Base-by-base conservation (phyloP, 2,888 invertebrate species). In the Philereme transversata region DNA sequence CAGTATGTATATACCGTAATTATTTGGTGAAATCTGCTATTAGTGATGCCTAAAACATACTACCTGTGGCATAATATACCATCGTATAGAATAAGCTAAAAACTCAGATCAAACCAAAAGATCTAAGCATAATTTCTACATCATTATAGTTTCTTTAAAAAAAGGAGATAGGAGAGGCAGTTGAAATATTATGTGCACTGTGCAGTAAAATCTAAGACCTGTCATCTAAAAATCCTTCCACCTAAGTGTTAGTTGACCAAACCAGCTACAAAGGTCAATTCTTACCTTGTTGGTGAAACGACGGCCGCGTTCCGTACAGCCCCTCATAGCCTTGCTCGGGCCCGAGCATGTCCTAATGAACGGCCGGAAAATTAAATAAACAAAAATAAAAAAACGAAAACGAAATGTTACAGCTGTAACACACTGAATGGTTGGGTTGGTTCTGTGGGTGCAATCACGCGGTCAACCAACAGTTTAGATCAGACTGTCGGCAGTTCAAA, bases 321-420 rank as follows among this genome's bases (percentile, higher is more conserved):
- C 97, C 97, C 87, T 98, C 98, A 93, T 97, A 98, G 82, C 97
- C 96, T 93, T 97, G 97, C 88, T 98, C 98, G 79, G 97, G 96
- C 83, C 96, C 96, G 90, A 97, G 95, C 95, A 97, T 97, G 90
- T 97, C 98, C 97, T 97, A 95, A 63, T 85, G 78, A 88, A 87
- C 71, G 79, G 81, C 82, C 81, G 77, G 75, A 65, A 75, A 79
- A 81, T 76, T 71, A 63, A 75, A 74, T 67, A 46, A 64, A 72
- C 56, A 69, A 54, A 75, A 76, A 75, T 64, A 76, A 71, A 69
- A 75, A 76, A 75, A 72, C 44, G 4, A 45, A 61, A 70, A 66
- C 70, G 5, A 46, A 51, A 51, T 47, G 55, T 50, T 50, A 33
- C 36, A 38, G 35, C 49, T 48, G 35, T 34, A 33, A 49, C 45